Conservation (phyloP, 2,888 invertebrate genomes). For the Macrosiphum euphorbiae region DNA sequence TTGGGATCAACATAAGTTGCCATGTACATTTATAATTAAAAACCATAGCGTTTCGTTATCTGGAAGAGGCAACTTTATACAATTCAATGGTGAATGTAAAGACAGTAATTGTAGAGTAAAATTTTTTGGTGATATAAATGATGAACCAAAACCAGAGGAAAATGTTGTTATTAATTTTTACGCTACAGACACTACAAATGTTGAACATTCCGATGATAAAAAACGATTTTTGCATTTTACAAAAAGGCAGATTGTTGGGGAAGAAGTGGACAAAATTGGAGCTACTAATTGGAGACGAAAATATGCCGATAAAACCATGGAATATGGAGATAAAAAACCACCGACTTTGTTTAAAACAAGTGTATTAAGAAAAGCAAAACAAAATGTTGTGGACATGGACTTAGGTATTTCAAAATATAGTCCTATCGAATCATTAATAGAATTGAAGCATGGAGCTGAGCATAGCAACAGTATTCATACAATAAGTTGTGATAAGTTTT, state of each 20-base stretch:
- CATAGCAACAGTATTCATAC: neutral
- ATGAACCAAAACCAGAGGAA: neutral
- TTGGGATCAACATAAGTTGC: constrained; percentile 2
- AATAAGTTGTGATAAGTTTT: neutral
- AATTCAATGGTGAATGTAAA: neutral
- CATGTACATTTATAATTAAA: neutral
- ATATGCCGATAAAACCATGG: too few relatives aligned
- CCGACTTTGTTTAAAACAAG: neutral
- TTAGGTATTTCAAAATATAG: neutral
- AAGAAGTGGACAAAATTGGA: too few relatives aligned
- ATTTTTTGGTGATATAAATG: neutral
- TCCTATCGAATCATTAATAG: neutral
- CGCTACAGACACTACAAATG: neutral
- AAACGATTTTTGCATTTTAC: neutral
- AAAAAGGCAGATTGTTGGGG: neutral
- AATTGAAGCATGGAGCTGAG: neutral
- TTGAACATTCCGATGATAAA: neutral
- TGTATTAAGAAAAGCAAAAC: neutral
- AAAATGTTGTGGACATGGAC: neutral
- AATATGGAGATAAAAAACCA: neutral
- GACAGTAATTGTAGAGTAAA: neutral
- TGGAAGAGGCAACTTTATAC: neutral
- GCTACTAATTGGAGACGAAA: too few relatives aligned
- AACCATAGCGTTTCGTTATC: neutral
- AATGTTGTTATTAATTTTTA: neutral